phyloP scores from a whole-genome alignment of 2,888 invertebrate species.

The Temnothorax unifasciatus region DNA sequence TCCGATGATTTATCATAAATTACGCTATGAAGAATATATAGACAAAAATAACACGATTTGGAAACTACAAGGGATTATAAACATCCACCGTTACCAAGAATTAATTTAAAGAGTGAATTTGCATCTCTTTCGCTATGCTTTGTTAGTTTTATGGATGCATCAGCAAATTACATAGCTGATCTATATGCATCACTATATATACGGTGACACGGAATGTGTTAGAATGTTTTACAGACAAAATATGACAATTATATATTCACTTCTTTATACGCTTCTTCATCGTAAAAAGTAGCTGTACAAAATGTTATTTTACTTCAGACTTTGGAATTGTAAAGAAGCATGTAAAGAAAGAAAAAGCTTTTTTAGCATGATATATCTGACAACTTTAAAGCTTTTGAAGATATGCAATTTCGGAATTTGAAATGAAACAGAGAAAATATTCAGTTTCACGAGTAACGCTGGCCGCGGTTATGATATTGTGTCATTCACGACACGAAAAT shows the following conservation, averaged over 20 bases:
- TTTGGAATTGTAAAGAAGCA: neutral
- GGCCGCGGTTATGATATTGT: constrained; percentile 4
- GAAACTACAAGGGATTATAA: neutral
- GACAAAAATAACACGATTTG: neutral
- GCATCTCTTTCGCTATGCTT: neutral
- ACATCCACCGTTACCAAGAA: neutral
- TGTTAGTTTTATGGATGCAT: constrained; percentile 8
- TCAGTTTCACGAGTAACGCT: constrained; percentile 1
- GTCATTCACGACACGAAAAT: constrained; percentile 33
- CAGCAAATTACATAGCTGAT: neutral
- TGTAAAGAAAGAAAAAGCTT: neutral
- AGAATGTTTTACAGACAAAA: constrained; percentile 6
- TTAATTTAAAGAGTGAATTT: constrained; percentile 25
- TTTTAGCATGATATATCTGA: neutral
- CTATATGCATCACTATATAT: no score
- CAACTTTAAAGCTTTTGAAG: constrained; percentile 22
- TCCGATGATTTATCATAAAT: neutral
- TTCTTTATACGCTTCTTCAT: neutral
- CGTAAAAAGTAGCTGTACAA: neutral
- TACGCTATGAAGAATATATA: neutral
- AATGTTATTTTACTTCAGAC: constrained; percentile 4
- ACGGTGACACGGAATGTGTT: neutral
- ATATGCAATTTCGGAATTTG: constrained; percentile 13
- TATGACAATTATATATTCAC: constrained; percentile 11
- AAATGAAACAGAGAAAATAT: constrained; percentile 27